These are phyloP conservation scores for Ruditapes philippinarum DNA, from an alignment of 1,140 invertebrate genomes.

Conservation along the genomic window DNA sequence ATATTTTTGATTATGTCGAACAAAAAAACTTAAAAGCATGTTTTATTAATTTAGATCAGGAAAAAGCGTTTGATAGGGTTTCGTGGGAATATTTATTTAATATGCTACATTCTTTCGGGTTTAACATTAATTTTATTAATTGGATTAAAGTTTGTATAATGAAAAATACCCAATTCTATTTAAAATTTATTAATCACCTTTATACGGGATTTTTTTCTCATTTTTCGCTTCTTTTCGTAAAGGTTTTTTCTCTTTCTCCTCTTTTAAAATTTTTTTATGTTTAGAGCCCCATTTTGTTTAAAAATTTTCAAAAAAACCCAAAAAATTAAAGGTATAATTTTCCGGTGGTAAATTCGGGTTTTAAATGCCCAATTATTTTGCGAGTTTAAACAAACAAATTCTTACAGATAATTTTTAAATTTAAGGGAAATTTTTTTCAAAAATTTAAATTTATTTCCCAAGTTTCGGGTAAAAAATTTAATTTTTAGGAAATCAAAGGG, in stretches of 20 bases:
- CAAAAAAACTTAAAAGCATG: slow-evolving; percentile 63
- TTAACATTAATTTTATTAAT: slow-evolving; percentile 68
- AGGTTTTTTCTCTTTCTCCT: slow-evolving; percentile 85
- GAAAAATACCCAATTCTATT: slow-evolving; percentile 55
- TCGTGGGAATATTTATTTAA: slow-evolving; percentile 70
- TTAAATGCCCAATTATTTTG: slow-evolving; percentile 71
- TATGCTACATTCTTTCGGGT: slow-evolving; percentile 56
- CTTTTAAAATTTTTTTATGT: slow-evolving; percentile 86
- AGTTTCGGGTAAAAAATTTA: too few relatives aligned
- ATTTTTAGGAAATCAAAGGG: too few relatives aligned
- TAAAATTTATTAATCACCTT: slow-evolving; percentile 73
- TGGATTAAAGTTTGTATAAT: slow-evolving; percentile 73
- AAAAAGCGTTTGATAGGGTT: slow-evolving; percentile 75
- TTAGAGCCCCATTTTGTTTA: slow-evolving; percentile 82
- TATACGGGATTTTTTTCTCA: slow-evolving; percentile 75
- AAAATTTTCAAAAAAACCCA: slow-evolving; percentile 56
- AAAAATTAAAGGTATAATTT: slow-evolving; percentile 67
- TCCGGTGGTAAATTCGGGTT: slow-evolving; percentile 56
- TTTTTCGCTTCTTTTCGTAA: slow-evolving; percentile 83
- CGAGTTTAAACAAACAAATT: slow-evolving; percentile 69
- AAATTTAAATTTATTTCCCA: too few relatives aligned
- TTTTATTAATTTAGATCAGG: slow-evolving; percentile 71
- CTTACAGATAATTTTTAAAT: slow-evolving; percentile 55
- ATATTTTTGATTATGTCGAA: slow-evolving; percentile 72
- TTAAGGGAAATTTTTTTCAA: too few relatives aligned